phyloP scores from a whole-genome alignment of 2,797 vertebrate species.

The Bradypus variegatus region DNA sequence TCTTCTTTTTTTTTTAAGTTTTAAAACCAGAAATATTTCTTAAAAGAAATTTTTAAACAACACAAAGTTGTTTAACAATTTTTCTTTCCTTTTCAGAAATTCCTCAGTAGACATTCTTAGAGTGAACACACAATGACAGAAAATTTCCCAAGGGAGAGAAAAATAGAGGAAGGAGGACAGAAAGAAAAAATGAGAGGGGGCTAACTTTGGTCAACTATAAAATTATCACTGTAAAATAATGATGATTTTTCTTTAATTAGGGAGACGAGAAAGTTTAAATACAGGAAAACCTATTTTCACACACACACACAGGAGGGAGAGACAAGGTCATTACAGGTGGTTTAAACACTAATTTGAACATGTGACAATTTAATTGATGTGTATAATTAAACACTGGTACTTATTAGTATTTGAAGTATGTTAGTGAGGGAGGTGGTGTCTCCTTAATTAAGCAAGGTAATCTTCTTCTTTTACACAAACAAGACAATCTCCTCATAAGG shows the following conservation, averaged over 20 bases:
- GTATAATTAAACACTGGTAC: neutral
- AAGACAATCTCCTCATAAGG: neutral
- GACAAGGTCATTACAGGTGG: neutral
- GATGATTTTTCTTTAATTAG: neutral
- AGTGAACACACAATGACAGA: neutral
- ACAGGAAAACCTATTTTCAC: neutral
- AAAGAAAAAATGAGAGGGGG: neutral
- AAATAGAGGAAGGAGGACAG: neutral
- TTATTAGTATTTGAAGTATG: neutral
- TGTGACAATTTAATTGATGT: neutral
- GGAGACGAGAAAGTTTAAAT: neutral
- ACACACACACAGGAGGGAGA: neutral
- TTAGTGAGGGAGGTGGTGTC: neutral
- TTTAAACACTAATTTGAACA: neutral
- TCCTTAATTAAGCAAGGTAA: neutral
- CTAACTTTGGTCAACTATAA: neutral
- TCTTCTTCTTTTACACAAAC: neutral
- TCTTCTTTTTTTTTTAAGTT: neutral
- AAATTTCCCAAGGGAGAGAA: neutral
- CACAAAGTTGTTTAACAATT: neutral
- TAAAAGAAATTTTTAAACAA: neutral
- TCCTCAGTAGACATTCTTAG: neutral
- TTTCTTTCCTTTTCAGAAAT: neutral
- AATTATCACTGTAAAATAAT: neutral
- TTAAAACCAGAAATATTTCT: neutral